phyloP scores from a whole-genome alignment of 2,888 invertebrate genomes.

The Coremacera marginata region DNA sequence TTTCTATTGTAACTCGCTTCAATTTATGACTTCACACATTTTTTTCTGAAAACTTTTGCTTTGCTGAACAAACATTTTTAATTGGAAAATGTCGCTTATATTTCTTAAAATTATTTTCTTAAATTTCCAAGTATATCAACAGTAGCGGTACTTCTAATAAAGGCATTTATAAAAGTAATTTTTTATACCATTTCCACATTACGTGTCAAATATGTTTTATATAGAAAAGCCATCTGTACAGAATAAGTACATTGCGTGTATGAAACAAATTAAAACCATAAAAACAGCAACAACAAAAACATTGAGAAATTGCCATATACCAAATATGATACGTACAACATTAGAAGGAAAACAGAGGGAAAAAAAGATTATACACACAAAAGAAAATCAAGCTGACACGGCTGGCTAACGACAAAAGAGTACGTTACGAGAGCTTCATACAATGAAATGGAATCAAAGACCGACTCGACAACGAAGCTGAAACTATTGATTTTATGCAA shows the following conservation, averaged over 20 bases:
- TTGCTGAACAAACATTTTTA: too few relatives aligned
- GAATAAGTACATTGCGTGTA: not conserved
- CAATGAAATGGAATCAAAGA: not conserved
- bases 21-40: too few relatives aligned
- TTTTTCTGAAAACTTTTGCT: too few relatives aligned
- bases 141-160: too few relatives aligned
- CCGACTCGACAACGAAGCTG: constrained; percentile 13
- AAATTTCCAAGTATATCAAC: too few relatives aligned
- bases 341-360: not conserved
- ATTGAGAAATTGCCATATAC: not conserved
- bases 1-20: too few relatives aligned
- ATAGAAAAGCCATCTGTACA: too few relatives aligned
- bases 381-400: constrained; percentile 3
- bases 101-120: too few relatives aligned
- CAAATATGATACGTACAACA: not conserved
- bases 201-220: too few relatives aligned
- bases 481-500: constrained; percentile 39
- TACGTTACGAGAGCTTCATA: not conserved
- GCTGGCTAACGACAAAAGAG: constrained; percentile 10
- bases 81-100: too few relatives aligned
- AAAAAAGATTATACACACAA: not conserved
- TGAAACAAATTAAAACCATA: not conserved
- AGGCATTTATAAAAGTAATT: too few relatives aligned
- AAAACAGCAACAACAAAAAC: not conserved
- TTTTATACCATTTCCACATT: too few relatives aligned